A percentile compares a stretch with the other conserved stretches of the same genome.
phyloP scores from a whole-genome alignment of 2,797 vertebrate species.

The Acrossocheilus wenchowensis region DNA sequence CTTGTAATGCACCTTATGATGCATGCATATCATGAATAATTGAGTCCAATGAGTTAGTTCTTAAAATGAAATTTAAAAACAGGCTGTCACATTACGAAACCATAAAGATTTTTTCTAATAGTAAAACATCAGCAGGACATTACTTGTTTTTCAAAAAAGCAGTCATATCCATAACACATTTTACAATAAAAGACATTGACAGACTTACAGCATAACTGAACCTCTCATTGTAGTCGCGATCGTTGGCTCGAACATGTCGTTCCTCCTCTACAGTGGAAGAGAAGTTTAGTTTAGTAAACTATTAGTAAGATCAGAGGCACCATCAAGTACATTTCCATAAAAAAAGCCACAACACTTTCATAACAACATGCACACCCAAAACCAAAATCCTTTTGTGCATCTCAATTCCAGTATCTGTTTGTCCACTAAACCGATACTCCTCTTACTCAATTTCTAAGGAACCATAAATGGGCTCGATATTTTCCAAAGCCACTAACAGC shows the following conservation, averaged over 20 bases:
- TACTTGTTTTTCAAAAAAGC: not conserved
- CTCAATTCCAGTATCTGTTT: not conserved
- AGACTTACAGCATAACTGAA: conserved; percentile 86
- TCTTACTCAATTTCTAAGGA: conserved; percentile 15
- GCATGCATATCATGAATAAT: too few species aligned
- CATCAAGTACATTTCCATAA: not conserved
- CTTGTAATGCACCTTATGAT: too few species aligned
- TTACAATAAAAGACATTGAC: not conserved
- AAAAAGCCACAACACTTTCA: not conserved
- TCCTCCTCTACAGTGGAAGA: conserved; percentile 79
- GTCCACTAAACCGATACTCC: conserved; percentile 4
- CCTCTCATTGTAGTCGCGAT: conserved; percentile 83
- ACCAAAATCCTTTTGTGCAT: not conserved
- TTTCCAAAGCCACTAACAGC: conserved; percentile 15
- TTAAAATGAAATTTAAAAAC: not conserved
- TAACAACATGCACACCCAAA: not conserved
- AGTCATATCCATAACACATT: not conserved
- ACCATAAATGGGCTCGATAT: conserved; percentile 26
- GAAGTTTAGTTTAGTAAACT: not conserved
- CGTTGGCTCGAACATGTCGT: conserved; percentile 84
- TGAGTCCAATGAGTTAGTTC: not conserved
- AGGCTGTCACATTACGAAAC: not conserved
- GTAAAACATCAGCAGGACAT: not conserved
- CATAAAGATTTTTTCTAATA: not conserved
- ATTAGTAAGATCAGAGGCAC: not conserved